Base-by-base conservation (phyloP, 2,797 vertebrate species). In the Cephalopachus bancanus region DNA sequence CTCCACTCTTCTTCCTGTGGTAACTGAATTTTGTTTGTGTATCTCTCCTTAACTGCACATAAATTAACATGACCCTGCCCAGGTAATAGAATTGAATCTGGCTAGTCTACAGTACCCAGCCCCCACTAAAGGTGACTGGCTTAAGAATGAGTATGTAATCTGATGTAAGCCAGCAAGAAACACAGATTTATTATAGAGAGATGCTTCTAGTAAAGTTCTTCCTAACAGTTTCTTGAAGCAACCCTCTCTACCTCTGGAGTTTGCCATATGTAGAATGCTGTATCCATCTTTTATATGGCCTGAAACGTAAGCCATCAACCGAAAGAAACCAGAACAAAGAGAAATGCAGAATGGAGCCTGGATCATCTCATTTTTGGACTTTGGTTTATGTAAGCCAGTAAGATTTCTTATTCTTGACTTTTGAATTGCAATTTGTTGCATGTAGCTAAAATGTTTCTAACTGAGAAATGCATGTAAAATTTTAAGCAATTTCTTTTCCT, bases 1-100 rank as follows among this genome's bases (percentile, higher is more conserved):
- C 3, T 78, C 22, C 1, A 0, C 0, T 65, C 7, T 65, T 59
- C 57, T 4, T 75, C 2, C n/a, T 17, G 0, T 1, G 10, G 53
- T 10, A 89, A 72, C 28, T 67, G 2, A 37, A 37, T 49, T 33
- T 80, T 51, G 8, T 33, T 49, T 88, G 2, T 24, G 30, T 11
- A 19, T n/a, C n/a, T 2, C 17, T 74, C 17, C 30, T 93, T 33
- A 7, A 17, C 26, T 37, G 12, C 28, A 37, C 19, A 17, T 11
- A 30, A 30, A 37, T 65, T 55, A 89, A 55, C 0, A 22, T 59
- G 8, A 24, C 24, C 67, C 57, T 55, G 9, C 1, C n/a, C 1
- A 37, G 33, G 0, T 65, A 62, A 89, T 19, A 53, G 22, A 4
- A 44, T 24, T 30, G 2, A 53, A 33, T 64, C 53, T 71, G 30